A percentile compares a stretch with the other conserved stretches of the same genome.
Conservation (phyloP, 2,113 vertebrate genomes). For the Notothenia rossii region DNA sequence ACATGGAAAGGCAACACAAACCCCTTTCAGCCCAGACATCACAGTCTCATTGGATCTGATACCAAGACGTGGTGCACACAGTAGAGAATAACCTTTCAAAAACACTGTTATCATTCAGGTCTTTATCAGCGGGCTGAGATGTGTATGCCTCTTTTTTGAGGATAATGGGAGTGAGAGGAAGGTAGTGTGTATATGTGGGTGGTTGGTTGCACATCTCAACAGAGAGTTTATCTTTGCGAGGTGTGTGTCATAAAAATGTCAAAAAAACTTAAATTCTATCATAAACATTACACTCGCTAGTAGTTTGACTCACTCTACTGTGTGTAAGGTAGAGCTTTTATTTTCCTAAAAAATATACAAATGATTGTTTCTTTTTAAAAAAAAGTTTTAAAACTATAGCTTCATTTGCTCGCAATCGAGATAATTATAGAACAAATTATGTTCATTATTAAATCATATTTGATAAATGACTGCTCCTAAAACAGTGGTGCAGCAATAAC, state of each 20-base stretch:
- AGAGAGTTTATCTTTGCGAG: slow-evolving; percentile 40
- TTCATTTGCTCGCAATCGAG: too few species aligned
- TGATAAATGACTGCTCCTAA: too few species aligned
- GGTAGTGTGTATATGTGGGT: slow-evolving; percentile 24
- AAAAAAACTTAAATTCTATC: too few species aligned
- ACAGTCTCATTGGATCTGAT: slow-evolving; percentile 9
- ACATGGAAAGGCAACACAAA: slow-evolving; percentile 8
- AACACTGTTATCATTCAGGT: slow-evolving; percentile 16
- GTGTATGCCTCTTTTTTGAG: slow-evolving; percentile 14
- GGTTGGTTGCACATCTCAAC: slow-evolving; percentile 32
- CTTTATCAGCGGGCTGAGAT: slow-evolving; percentile 25
- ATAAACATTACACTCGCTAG: too few species aligned
- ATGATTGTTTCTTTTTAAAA: too few species aligned
- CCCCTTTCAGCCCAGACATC: slow-evolving; percentile 9
- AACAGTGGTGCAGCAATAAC: too few species aligned
- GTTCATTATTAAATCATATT: too few species aligned
- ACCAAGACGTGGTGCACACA: not conserved
- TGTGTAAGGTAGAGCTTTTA: too few species aligned
- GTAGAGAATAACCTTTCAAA: slow-evolving; percentile 43
- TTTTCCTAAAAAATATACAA: too few species aligned
- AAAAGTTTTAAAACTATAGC: too few species aligned
- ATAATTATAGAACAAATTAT: too few species aligned
- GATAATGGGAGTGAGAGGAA: slow-evolving; percentile 14
- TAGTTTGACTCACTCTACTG: too few species aligned
- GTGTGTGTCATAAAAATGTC: not conserved